These are phyloP conservation scores for Rapana venosa DNA, from an alignment of 2,888 invertebrate genomes.

Conservation along the genomic window DNA sequence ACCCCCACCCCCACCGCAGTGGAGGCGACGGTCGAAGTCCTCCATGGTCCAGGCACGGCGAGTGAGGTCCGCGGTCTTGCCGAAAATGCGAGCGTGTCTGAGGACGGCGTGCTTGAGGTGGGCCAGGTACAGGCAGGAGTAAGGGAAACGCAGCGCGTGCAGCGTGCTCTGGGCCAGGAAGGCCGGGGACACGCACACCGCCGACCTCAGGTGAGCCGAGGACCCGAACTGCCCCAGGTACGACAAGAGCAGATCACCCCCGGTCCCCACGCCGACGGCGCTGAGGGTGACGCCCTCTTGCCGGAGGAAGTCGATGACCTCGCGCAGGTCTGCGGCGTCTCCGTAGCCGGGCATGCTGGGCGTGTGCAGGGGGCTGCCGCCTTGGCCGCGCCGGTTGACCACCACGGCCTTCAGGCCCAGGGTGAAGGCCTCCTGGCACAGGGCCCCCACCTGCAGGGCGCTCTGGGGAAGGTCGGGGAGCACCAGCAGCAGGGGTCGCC, in stretches of 20 bases:
- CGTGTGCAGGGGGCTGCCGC: constrained; percentile 66
- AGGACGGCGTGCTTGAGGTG: constrained; percentile 62
- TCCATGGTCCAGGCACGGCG: constrained; percentile 56
- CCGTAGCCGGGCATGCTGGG: constrained; percentile 69
- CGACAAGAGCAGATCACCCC: constrained; percentile 68
- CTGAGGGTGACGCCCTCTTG: constrained; percentile 63
- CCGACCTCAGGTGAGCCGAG: constrained; percentile 65
- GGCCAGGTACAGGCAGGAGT: constrained; percentile 60
- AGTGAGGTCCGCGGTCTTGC: constrained; percentile 57
- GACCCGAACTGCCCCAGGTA: constrained; percentile 75
- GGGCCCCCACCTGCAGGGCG: constrained; percentile 56
- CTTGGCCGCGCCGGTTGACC: constrained; percentile 72
- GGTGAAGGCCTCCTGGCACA: constrained; percentile 61
- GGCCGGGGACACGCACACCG: constrained; percentile 68
- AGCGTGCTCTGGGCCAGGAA: constrained; percentile 50
- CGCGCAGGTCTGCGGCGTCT: constrained; percentile 70
- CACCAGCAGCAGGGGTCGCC: constrained; percentile 60
- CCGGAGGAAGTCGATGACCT: constrained; percentile 68
- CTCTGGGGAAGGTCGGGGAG: constrained; percentile 68
- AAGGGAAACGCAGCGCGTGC: constrained; percentile 53
- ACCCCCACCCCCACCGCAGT: constrained; percentile 41
- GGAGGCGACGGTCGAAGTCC: constrained; percentile 61
- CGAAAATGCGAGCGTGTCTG: constrained; percentile 62
- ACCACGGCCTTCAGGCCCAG: constrained; percentile 69
- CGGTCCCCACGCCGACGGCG: constrained; percentile 68